Evolutionary conservation across 1,140 invertebrate genomes (phyloP).

Genomic region (Calosoma granatense): DNA sequence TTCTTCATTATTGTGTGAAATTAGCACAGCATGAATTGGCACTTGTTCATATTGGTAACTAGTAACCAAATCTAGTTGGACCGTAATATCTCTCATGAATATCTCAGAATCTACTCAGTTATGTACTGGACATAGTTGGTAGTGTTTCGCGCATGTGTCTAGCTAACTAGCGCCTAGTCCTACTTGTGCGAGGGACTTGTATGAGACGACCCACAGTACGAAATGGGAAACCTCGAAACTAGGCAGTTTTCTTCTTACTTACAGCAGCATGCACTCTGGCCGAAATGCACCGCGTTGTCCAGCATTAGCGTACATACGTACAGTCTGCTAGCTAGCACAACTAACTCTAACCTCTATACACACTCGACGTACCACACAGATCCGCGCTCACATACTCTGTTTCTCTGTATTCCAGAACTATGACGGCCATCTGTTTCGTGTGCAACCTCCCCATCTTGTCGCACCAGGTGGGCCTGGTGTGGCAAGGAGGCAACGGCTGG

Average conservation of each 20-base stretch:
- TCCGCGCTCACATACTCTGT: too few species aligned
- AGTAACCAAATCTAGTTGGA: too few species aligned
- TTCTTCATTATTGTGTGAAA: neutral
- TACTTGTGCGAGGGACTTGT: too few species aligned
- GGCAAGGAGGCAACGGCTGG: constrained; percentile 87
- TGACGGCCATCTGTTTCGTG: constrained; percentile 89
- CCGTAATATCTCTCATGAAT: too few species aligned
- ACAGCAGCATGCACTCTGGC: neutral
- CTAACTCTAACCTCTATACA: neutral
- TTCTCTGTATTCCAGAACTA: constrained; percentile 62
- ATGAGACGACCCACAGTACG: neutral
- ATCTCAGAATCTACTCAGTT: too few species aligned
- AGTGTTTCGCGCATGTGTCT: too few species aligned
- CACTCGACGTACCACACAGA: neutral
- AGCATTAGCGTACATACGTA: neutral
- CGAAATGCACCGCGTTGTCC: neutral
- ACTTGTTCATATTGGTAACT: neutral
- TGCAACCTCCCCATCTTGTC: constrained; percentile 90
- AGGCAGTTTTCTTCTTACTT: neutral
- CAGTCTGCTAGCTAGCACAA: neutral
- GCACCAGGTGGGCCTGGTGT: constrained; percentile 85
- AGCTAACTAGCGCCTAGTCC: too few species aligned
- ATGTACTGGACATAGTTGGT: too few species aligned
- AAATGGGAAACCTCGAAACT: neutral
- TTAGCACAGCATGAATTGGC: constrained; percentile 1